Conservation (phyloP, 2,888 invertebrate genomes). For the Agrypnus murinus region DNA sequence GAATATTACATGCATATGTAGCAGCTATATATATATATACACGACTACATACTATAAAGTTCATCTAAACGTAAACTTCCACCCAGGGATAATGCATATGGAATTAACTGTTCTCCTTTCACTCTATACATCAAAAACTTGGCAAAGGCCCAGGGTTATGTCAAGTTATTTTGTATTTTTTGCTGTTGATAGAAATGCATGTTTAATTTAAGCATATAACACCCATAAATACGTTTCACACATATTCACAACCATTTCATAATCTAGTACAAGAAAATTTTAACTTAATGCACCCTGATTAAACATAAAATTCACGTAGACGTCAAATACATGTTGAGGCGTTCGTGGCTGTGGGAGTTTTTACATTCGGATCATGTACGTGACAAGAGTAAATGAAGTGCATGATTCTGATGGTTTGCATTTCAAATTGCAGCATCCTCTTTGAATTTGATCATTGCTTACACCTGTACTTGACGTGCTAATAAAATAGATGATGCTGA, state of each 20-base stretch:
- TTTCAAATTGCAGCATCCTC: slow-evolving; percentile 10
- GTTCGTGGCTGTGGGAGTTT: slow-evolving; percentile 4
- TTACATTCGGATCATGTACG: slow-evolving; percentile 12
- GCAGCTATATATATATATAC: too few species aligned
- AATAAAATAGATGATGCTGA: background rate
- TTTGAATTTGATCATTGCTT: slow-evolving; percentile 1
- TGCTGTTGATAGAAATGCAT: background rate
- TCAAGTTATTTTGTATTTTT: background rate
- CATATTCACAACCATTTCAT: background rate
- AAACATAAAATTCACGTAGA: background rate
- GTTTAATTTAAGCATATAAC: background rate
- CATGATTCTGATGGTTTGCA: slow-evolving; percentile 3
- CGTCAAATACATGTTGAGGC: background rate
- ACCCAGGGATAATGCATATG: too few species aligned
- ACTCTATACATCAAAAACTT: slow-evolving; percentile 3
- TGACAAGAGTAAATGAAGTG: slow-evolving; percentile 11
- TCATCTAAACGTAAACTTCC: too few species aligned
- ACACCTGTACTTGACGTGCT: slow-evolving; percentile 8
- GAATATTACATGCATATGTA: too few species aligned
- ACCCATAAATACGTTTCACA: background rate
- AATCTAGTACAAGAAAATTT: background rate
- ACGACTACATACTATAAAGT: too few species aligned
- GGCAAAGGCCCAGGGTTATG: background rate
- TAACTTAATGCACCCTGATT: background rate
- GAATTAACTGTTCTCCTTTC: background rate